Percentiles rank a stretch among this genome's conserved stretches.
phyloP scores from a whole-genome alignment of 2,888 invertebrate species.

The Oscheius sp. region DNA sequence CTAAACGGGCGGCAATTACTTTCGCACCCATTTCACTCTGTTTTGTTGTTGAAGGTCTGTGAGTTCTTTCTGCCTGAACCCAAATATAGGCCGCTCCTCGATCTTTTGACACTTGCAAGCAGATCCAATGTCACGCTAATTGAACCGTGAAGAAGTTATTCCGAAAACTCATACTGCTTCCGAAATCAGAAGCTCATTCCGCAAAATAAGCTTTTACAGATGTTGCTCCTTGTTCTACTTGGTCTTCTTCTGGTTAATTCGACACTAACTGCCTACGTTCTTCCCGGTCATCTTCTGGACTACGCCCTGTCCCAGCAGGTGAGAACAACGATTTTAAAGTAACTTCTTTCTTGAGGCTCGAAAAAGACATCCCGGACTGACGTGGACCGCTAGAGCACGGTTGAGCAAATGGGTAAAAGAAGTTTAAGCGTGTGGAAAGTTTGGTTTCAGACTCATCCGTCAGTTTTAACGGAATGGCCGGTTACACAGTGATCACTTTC shows the following conservation, averaged over 20 bases:
- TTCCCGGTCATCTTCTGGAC: slow-evolving; percentile 10
- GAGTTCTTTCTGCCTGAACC: too few relatives aligned
- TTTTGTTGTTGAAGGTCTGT: too few relatives aligned
- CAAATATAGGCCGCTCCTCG: too few relatives aligned
- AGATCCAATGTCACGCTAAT: too few relatives aligned
- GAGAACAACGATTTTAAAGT: neutral
- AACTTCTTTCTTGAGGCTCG: neutral
- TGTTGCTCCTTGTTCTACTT: slow-evolving; percentile 2
- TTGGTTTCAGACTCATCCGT: neutral
- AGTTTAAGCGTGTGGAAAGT: neutral
- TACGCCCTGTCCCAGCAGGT: neutral
- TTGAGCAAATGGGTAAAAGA: slow-evolving; percentile 1
- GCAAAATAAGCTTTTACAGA: neutral
- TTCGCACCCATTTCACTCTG: too few relatives aligned
- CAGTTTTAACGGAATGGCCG: too few relatives aligned
- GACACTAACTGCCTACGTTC: neutral
- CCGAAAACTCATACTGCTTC: too few relatives aligned
- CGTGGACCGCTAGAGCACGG: slow-evolving; percentile 13
- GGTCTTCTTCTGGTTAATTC: slow-evolving; percentile 2
- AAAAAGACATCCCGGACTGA: slow-evolving; percentile 15
- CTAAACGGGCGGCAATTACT: too few relatives aligned
- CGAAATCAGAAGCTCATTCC: too few relatives aligned
- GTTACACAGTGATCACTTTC: too few relatives aligned
- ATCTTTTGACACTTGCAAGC: too few relatives aligned
- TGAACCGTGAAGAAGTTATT: too few relatives aligned